phyloP scores from a whole-genome alignment of 2,797 vertebrate genomes.

The Eulemur rubriventer region DNA sequence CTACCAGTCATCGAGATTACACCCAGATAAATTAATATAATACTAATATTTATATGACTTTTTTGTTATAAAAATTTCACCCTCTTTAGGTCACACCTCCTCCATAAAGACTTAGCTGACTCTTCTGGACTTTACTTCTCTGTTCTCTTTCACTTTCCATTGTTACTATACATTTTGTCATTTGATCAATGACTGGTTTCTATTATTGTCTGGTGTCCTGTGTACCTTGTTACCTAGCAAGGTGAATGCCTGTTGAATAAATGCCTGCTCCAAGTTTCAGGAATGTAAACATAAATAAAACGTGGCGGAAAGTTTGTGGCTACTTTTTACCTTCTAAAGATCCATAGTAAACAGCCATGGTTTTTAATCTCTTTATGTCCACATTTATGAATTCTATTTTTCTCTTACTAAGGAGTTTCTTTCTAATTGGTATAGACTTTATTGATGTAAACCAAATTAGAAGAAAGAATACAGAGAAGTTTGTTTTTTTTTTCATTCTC shows the following conservation, averaged over 20 bases:
- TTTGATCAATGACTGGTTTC: neutral
- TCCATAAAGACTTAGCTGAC: neutral
- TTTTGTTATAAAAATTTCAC: neutral
- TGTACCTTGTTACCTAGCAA: neutral
- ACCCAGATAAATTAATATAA: neutral
- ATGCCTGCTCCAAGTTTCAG: neutral
- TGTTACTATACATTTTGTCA: neutral
- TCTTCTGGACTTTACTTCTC: neutral
- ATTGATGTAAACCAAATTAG: slow-evolving; percentile 8
- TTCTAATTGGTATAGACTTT: neutral
- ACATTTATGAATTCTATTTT: neutral
- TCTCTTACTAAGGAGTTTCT: neutral
- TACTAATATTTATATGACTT: neutral
- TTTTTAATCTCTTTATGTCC: neutral
- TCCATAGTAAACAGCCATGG: neutral
- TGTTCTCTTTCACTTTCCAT: neutral
- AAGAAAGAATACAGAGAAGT: neutral
- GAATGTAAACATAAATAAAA: neutral
- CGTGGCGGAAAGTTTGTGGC: neutral
- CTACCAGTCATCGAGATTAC: neutral
- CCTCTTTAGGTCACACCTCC: neutral
- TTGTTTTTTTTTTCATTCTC: neutral
- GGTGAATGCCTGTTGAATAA: neutral
- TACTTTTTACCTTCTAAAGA: neutral
- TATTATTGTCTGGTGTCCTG: neutral